Evolutionary conservation across 1,140 invertebrate species (phyloP), one percentile per base, ranked within the genome.

Genomic region (Watersipora subatra): DNA sequence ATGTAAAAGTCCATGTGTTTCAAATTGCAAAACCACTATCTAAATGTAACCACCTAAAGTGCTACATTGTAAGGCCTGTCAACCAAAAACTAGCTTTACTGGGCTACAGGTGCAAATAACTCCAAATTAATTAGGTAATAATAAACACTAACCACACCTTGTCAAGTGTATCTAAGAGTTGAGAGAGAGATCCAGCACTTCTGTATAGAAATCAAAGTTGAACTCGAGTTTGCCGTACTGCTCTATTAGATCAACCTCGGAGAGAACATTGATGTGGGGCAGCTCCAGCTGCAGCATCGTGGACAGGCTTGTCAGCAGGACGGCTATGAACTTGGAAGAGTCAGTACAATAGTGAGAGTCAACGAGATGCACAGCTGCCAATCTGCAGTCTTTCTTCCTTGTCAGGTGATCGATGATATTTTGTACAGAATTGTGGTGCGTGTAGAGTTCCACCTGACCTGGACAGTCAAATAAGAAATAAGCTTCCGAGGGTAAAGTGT

Each of bases 341-440:
- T 99, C 93, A 70, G 88, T 92, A 73, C 93, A 96, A 77, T 97
- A 93, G 82, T 96, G 92, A 7, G 93, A 94, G 81, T 99, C 97
- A 17, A 98, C 87, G 25, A 99, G 83, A 82, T 99, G 88, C 1
- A 99, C 89, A 64, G 89, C 86, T 76, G 91, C 92, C 26, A 98
- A 81, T 70, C 89, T 86, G 69, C 90, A 84, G 56, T 84, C 85
- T 61, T 86, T 81, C 69, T 87, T 71, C 2, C 69, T 69, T 12
- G 34, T 46, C 57, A 93, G 79, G 66, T 85, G 81, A 15, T 79
- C 73, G 68, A 93, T 84, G 63, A 99, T 89, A 66, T 87, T 87
- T 61, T 85, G 86, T 63, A 97, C 84, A 34, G 91, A 87, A 68
- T 86, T 84, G 78, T 98, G 87, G 82, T 97, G 93, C n/a, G 92